phyloP scores from a whole-genome alignment of 2,888 invertebrate species.

The Drosophila putrida region DNA sequence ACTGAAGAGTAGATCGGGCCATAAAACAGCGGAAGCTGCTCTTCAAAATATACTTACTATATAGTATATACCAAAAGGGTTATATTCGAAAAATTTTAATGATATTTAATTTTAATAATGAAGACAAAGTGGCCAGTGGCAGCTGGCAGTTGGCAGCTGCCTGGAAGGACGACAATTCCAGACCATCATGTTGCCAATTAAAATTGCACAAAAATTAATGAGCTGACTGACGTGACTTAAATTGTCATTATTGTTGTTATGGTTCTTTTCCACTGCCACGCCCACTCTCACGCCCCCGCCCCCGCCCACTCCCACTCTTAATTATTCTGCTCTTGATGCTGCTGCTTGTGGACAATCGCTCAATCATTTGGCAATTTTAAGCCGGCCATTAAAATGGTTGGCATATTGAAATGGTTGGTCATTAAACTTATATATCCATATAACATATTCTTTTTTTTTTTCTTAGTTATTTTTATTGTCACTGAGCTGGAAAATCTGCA shows the following conservation, averaged over 20 bases:
- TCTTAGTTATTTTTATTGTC: conserved; percentile 14
- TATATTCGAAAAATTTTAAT: conserved; percentile 51
- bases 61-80: conserved; percentile 31
- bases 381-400: conserved; percentile 39
- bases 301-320: too few species aligned
- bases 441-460: conserved; percentile 12
- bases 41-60: conserved; percentile 15
- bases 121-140: conserved; percentile 46
- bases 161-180: conserved; percentile 18
- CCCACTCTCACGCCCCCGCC: background rate
- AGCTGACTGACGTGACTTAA: conserved; percentile 61
- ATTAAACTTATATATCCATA: conserved; percentile 41
- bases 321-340: background rate
- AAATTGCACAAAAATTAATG: conserved; percentile 68
- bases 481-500: conserved; percentile 7
- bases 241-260: conserved; percentile 46
- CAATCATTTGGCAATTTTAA: conserved; percentile 59
- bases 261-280: background rate
- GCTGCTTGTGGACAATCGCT: conserved; percentile 35
- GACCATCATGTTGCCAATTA: conserved; percentile 59
- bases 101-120: conserved; percentile 60
- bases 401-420: conserved; percentile 35
- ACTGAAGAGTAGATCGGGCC: conserved; percentile 20
- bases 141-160: too few species aligned
- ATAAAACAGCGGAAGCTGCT: conserved; percentile 34